phyloP scores from a whole-genome alignment of 1,140 invertebrate species.

The Brachionus angularis region DNA sequence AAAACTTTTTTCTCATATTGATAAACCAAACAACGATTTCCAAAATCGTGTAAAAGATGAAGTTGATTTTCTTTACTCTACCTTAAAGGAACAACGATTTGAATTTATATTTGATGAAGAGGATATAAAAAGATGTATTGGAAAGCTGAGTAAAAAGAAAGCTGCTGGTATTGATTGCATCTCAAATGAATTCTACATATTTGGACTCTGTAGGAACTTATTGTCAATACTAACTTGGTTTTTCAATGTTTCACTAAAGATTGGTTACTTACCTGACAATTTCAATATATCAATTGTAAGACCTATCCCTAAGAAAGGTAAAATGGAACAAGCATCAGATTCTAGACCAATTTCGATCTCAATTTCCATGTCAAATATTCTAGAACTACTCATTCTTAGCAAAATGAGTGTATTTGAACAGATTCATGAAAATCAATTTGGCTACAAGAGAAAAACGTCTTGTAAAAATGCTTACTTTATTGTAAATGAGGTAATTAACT shows the following conservation, averaged over 20 bases:
- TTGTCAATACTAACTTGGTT: background rate
- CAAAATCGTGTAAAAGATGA: background rate
- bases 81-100: background rate
- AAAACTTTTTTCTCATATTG: background rate
- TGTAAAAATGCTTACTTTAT: conserved; percentile 17
- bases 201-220: background rate
- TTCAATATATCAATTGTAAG: background rate
- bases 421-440: too few relatives aligned
- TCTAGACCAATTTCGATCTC: background rate
- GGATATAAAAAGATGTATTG: background rate
- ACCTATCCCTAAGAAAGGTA: background rate
- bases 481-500: conserved; percentile 2
- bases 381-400: background rate
- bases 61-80: background rate
- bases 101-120: conserved; percentile 4
- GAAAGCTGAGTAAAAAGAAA: background rate
- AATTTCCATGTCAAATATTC: background rate
- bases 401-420: background rate
- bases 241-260: background rate
- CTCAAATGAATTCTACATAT: background rate
- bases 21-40: background rate
- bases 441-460: background rate
- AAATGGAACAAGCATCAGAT: background rate
- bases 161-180: background rate
- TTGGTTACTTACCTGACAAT: background rate